Percentiles rank a stretch among this genome's conserved stretches.
Evolutionary conservation across 2,797 vertebrate species (phyloP).

Genomic region (Salmo trutta): DNA sequence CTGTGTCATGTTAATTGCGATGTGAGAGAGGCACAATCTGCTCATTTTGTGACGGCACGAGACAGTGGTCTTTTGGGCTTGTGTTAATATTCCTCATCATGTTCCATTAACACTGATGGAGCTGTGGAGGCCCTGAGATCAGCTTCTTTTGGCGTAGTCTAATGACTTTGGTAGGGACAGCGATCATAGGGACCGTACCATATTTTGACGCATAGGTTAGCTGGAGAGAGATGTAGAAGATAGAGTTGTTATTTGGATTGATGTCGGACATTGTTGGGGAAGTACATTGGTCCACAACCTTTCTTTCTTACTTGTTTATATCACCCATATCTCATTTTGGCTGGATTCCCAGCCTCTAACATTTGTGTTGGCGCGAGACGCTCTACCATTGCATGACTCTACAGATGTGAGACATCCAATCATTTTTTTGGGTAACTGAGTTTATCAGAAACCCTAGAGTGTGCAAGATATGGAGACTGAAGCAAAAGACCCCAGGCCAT

Average conservation of each 20-base stretch:
- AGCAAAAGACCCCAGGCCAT: slow-evolving; percentile 27
- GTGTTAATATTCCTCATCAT: slow-evolving; percentile 40
- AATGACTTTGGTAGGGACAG: neutral
- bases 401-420: slow-evolving; percentile 12
- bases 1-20: slow-evolving; percentile 33
- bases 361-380: neutral
- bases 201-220: neutral
- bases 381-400: slow-evolving; percentile 30
- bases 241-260: neutral
- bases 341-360: neutral
- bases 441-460: slow-evolving; percentile 47
- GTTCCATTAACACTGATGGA: slow-evolving; percentile 37
- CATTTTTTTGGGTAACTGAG: slow-evolving; percentile 3
- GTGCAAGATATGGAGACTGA: slow-evolving; percentile 8
- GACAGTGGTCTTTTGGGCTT: slow-evolving; percentile 25
- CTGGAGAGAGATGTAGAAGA: neutral
- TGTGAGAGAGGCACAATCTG: slow-evolving; percentile 10
- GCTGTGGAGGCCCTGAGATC: slow-evolving; percentile 13
- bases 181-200: neutral
- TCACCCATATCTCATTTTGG: neutral
- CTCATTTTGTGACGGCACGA: slow-evolving; percentile 24
- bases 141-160: slow-evolving; percentile 6
- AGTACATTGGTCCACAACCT: neutral
- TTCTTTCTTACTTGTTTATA: neutral
- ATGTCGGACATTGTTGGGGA: neutral